Percentiles rank a stretch among this genome's conserved stretches.
Evolutionary conservation across 2,888 invertebrate genomes (phyloP).

Genomic region (Corythucha ciliata): DNA sequence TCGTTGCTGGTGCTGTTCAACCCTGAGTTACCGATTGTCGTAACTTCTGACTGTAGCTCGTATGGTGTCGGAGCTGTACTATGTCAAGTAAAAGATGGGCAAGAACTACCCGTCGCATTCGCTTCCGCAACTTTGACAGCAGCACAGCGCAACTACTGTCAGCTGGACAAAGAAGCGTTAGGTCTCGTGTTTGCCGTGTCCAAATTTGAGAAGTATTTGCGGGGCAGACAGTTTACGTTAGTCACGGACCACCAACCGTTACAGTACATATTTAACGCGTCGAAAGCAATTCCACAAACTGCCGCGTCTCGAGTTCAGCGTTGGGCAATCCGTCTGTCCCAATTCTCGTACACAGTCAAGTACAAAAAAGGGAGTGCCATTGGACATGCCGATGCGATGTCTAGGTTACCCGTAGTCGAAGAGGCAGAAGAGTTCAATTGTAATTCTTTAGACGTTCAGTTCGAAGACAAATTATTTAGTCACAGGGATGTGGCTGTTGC

Average conservation of each 20-base stretch:
- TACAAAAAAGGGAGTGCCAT: not conserved
- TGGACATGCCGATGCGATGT: not conserved
- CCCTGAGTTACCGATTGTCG: conserved; percentile 31
- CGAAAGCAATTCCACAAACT: not conserved
- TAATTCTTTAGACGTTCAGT: no score
- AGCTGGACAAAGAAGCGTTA: not conserved
- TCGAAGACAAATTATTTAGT: no score
- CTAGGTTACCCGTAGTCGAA: not conserved
- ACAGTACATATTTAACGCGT: conserved; percentile 1
- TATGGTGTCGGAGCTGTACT: conserved; percentile 34
- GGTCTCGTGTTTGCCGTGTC: conserved; percentile 7
- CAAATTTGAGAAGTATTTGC: conserved; percentile 9
- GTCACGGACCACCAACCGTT: conserved; percentile 6
- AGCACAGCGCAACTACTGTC: not conserved
- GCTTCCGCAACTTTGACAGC: not conserved
- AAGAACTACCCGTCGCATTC: conserved; percentile 4
- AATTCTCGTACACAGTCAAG: not conserved
- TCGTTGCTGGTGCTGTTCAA: conserved; percentile 36
- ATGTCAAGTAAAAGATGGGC: conserved; percentile 23
- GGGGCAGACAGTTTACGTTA: not conserved
- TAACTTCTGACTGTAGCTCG: conserved; percentile 36
- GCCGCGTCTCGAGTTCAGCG: not conserved
- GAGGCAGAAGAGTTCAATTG: no score
- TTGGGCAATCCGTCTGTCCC: not conserved
- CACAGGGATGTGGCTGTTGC: no score